Percentiles rank a stretch among this genome's conserved stretches.
phyloP scores from a whole-genome alignment of 2,113 vertebrate species.

The Tinamus guttatus region DNA sequence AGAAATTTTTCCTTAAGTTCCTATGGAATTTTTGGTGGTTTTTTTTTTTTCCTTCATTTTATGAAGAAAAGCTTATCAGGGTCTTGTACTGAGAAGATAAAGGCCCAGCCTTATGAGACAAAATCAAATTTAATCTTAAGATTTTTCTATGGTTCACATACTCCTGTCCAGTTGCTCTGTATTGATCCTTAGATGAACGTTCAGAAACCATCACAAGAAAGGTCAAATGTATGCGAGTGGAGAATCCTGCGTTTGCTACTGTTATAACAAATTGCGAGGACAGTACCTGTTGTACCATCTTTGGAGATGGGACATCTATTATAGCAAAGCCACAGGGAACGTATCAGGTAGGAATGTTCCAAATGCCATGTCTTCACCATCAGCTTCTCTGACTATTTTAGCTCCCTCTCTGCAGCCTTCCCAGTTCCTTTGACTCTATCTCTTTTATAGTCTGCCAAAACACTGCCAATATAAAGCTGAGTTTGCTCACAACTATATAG shows the following conservation, averaged over 20 bases:
- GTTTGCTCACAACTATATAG: background rate
- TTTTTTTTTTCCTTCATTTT: too few relatives aligned
- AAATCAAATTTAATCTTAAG: background rate
- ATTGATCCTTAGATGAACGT: constrained; percentile 41
- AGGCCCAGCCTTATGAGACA: background rate
- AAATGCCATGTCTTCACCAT: background rate
- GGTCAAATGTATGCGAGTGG: constrained; percentile 81
- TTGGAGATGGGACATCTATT: constrained; percentile 89
- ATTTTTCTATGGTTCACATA: background rate
- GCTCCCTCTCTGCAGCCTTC: background rate
- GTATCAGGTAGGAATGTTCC: constrained; percentile 82
- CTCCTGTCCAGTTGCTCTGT: background rate
- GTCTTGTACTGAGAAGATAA: background rate
- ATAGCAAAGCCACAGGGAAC: constrained; percentile 83
- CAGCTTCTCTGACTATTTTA: background rate
- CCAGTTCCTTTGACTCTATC: background rate
- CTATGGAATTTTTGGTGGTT: too few relatives aligned
- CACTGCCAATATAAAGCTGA: too few relatives aligned
- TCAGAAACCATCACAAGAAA: constrained; percentile 16
- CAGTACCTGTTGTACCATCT: constrained; percentile 77
- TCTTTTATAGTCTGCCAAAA: background rate
- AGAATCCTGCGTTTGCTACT: constrained; percentile 86
- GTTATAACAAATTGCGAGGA: constrained; percentile 83
- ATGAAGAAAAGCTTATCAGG: background rate
- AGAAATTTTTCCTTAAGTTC: too few relatives aligned